Percentiles rank a stretch among this genome's conserved stretches.
Conservation (phyloP, 2,113 vertebrate genomes). For the Laticauda laticaudata region DNA sequence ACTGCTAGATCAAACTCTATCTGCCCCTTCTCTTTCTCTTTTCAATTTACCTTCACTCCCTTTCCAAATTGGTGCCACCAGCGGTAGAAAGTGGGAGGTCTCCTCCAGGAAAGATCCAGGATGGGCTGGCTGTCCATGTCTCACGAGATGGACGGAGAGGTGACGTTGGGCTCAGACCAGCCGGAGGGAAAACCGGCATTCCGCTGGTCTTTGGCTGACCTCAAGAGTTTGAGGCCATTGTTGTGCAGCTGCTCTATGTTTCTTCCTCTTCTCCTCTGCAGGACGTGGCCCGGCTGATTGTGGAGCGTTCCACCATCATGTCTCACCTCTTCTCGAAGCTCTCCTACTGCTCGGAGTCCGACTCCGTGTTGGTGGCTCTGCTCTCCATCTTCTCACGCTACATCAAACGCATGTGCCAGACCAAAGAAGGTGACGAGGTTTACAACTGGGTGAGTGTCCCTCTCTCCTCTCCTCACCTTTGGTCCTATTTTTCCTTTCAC, state of each 20-base stretch:
- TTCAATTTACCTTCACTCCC: no score
- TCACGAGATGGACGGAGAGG: not conserved
- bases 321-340: conserved; percentile 92
- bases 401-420: conserved; percentile 92
- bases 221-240: not conserved
- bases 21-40: no score
- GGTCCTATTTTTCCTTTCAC: not conserved
- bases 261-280: conserved; percentile 40
- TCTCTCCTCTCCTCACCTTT: not conserved
- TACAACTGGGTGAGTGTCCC: conserved; percentile 89
- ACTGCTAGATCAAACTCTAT: no score
- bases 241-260: not conserved
- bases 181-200: not conserved
- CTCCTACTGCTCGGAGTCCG: conserved; percentile 79
- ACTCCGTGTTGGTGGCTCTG: conserved; percentile 87
- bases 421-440: conserved; percentile 95
- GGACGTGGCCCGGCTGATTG: conserved; percentile 93
- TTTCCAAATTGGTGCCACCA: not conserved
- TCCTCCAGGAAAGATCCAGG: not conserved
- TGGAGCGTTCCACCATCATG: conserved; percentile 99
- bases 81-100: not conserved
- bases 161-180: not conserved
- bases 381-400: conserved; percentile 90
- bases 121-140: not conserved
- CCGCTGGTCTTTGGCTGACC: not conserved